Evolutionary conservation across 2,797 vertebrate species (phyloP), one percentile per base, ranked within the genome.

Genomic region (Tympanoctomys barrerae): DNA sequence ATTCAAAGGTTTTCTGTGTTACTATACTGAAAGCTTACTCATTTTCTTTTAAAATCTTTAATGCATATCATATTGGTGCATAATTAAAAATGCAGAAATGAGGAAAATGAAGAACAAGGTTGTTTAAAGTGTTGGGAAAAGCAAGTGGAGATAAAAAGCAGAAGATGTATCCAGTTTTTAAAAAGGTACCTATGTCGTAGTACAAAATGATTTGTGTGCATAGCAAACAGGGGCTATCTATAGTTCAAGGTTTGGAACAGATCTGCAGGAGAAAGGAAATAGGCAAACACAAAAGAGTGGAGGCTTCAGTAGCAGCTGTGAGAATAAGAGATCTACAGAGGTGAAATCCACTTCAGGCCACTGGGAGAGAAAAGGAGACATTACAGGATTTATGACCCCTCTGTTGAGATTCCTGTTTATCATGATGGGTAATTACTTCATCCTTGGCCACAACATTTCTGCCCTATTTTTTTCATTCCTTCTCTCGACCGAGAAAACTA

Each of bases 151-250:
- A 86, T 52, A 64, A 89, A 89, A 77, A 78, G 68, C 22, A 31
- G 87, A 84, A 80, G 71, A 81, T 52, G 21, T 49, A 94, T 54
- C 36, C n/a, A 52, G 54, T 75, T 85, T 92, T 89, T 71, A 33
- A 88, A 46, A 78, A 36, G 62, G 24, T 19, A 52, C 24, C 10
- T 66, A 10, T 21, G 26, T 66, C 36, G 71, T 5, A 4, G 36
- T 79, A 12, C 28, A 26, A 49, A 61, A 39, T 57, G 36, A 52
- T 19, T 57, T 16, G 62, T 36, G 26, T 22, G 5, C 18, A 39
- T 7, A n/a, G 89, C 26, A 52, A 77, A 91, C 6, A 68, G 18
- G 77, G 54, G 49, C 61, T 26, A 39, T 49, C 13, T n/a, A 49
- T 1, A n/a, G 88, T 18, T 57, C 7, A 5, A 26, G 49, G 22